Conservation (phyloP, 2,113 vertebrate species). For the Actenoides hombroni region DNA sequence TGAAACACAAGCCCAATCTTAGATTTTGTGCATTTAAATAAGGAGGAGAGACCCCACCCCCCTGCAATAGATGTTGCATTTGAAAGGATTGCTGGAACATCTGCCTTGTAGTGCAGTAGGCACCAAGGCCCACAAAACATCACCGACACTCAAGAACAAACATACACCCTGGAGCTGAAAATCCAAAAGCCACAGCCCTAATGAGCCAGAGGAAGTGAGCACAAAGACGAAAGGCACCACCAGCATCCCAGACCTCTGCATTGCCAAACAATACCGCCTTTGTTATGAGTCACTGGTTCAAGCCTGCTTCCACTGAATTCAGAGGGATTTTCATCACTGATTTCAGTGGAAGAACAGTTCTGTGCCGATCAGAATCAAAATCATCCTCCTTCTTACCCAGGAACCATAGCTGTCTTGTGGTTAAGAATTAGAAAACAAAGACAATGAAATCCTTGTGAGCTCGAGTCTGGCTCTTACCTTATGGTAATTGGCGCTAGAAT, state of each 20-base stretch:
- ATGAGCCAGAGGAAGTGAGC: constrained; percentile 35
- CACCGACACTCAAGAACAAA: not conserved
- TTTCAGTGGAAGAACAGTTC: not conserved
- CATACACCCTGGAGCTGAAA: not conserved
- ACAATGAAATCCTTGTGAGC: rapidly evolving
- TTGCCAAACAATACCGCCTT: not conserved
- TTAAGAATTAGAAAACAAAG: not conserved
- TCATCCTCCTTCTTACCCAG: not conserved
- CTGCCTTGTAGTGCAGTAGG: not conserved
- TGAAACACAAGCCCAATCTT: not conserved
- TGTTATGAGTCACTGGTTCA: not conserved
- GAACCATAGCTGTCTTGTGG: not conserved
- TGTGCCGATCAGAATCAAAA: not conserved
- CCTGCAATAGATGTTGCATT: not conserved
- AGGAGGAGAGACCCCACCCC: not conserved
- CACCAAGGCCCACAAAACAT: not conserved
- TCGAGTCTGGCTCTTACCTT: not conserved
- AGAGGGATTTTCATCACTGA: not conserved
- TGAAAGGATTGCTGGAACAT: not conserved
- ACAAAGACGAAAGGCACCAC: constrained; percentile 18
- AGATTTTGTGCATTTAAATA: not conserved
- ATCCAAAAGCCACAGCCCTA: constrained; percentile 9
- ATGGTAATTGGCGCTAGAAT: not conserved
- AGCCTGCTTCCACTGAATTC: not conserved
- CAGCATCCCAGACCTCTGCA: constrained; percentile 23